Evolutionary conservation across 35 echinoderm and acorn worm species (phyloP).

Genomic region (Hemicentrotus pulcherrimus): DNA sequence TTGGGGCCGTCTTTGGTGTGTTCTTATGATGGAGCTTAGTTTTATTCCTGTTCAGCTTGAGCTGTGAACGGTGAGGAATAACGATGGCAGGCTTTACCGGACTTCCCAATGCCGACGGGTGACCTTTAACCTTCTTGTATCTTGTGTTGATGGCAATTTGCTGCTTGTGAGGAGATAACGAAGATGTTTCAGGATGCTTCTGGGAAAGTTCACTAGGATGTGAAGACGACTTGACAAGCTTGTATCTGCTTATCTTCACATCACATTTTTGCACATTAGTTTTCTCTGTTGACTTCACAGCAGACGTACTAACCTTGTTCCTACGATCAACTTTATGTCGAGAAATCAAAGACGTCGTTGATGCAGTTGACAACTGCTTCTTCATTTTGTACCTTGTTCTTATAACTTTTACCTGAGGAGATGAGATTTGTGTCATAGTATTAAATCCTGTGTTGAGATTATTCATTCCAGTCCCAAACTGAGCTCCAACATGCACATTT

Average conservation of each 20-base stretch:
- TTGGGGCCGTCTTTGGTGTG: background rate
- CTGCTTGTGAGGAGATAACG: background rate
- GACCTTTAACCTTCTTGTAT: conserved; percentile 32
- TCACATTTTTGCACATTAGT: background rate
- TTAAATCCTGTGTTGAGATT: background rate
- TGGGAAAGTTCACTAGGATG: background rate
- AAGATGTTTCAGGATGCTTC: background rate
- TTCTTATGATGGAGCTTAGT: background rate
- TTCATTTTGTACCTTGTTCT: conserved; percentile 27
- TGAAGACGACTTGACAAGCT: conserved; percentile 7
- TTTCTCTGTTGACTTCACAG: background rate
- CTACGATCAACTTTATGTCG: conserved; percentile 9
- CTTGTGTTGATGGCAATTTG: background rate
- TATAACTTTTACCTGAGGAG: background rate
- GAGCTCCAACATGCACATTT: background rate
- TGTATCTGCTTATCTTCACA: background rate
- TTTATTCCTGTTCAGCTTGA: background rate
- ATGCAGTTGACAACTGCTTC: background rate
- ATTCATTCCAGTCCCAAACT: background rate
- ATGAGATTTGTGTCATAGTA: background rate
- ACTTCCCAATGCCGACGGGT: background rate
- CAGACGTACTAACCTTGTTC: background rate
- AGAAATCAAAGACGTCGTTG: background rate
- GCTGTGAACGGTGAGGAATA: conserved; percentile 21
- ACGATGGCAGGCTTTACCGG: background rate